Percentiles rank a stretch among this genome's conserved stretches.
phyloP scores from a whole-genome alignment of 2,797 vertebrate species.

The Cossypha polioptera region DNA sequence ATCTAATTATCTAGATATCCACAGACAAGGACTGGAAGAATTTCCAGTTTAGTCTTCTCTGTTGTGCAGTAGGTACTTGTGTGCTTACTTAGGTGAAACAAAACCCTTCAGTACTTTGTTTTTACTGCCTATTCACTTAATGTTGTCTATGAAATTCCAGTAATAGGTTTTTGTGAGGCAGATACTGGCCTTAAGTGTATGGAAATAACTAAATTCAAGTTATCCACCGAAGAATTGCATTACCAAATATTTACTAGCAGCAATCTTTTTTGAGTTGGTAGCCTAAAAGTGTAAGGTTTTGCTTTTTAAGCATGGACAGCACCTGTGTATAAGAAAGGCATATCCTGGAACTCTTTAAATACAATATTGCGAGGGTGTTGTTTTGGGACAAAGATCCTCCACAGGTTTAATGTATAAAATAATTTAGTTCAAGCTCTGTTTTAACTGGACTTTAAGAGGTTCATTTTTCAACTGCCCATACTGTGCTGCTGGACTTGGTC shows the following conservation, averaged over 20 bases:
- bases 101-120: neutral
- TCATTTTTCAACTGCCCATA: neutral
- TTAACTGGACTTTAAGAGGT: neutral
- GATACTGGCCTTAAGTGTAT: neutral
- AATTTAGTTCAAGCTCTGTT: neutral
- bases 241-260: neutral
- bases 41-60: neutral
- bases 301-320: neutral
- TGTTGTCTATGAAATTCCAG: neutral
- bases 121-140: conserved; percentile 8
- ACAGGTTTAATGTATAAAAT: neutral
- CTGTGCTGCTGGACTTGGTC: accelerated
- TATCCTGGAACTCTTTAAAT: neutral
- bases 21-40: neutral
- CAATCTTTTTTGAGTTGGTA: neutral
- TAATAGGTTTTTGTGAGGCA: neutral
- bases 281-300: neutral
- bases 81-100: neutral
- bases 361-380: neutral
- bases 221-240: neutral
- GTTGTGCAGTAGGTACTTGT: neutral
- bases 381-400: neutral
- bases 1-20: neutral
- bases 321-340: neutral
- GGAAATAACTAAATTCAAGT: neutral